Conservation (phyloP, 2,797 vertebrate species). For the Molossus molossus region DNA sequence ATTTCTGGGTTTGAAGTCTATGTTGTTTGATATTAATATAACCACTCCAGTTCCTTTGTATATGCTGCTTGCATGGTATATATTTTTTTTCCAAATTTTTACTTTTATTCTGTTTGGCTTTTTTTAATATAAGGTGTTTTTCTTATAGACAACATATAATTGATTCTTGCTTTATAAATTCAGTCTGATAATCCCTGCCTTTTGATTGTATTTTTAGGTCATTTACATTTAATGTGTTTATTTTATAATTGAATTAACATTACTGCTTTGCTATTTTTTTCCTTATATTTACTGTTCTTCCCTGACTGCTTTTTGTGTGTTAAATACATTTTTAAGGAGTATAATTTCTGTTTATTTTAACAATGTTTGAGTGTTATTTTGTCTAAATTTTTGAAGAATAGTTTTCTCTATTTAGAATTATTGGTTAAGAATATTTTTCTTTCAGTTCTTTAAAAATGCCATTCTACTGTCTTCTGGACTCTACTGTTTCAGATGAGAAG, state of each 20-base stretch:
- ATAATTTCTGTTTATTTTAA: background rate
- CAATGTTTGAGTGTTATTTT: background rate
- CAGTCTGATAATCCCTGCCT: background rate
- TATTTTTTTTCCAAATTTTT: constrained; percentile 14
- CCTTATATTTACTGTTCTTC: background rate
- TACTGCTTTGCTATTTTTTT: background rate
- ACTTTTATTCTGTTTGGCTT: constrained; percentile 14
- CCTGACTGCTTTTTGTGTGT: constrained; percentile 5
- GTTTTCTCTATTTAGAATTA: constrained; percentile 30
- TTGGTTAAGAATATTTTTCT: background rate
- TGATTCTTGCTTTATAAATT: background rate
- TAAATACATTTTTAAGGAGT: constrained; percentile 4
- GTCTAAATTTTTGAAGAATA: constrained; percentile 35
- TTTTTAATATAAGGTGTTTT: background rate
- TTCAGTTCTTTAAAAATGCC: background rate
- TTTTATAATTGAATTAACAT: constrained; percentile 55
- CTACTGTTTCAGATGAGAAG: background rate
- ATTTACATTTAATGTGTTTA: constrained; percentile 26
- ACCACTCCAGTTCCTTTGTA: background rate
- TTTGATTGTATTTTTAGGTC: background rate
- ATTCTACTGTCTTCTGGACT: background rate
- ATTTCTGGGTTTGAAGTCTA: constrained; percentile 33
- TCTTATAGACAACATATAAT: background rate
- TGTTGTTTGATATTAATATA: background rate
- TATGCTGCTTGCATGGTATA: background rate